phyloP scores from a whole-genome alignment of 2,888 invertebrate species.

The Bellardia pandia region DNA sequence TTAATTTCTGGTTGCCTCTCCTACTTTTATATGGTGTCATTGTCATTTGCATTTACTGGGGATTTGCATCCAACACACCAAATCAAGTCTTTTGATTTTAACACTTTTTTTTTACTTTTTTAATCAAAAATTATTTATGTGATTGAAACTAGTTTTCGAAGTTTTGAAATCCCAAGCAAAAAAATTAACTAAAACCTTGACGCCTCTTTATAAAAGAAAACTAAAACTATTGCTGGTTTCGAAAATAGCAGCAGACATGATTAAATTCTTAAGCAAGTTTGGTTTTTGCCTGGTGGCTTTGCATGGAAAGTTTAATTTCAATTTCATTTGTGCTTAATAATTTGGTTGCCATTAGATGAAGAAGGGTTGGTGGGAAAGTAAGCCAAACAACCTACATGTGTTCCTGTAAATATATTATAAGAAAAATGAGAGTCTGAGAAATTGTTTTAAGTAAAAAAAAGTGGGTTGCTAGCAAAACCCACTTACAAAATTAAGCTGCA shows the following conservation, averaged over 20 bases:
- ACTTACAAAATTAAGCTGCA: not conserved
- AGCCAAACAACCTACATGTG: not conserved
- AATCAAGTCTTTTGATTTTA: not conserved
- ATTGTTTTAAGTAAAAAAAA: not conserved
- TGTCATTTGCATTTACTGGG: slow-evolving; percentile 26
- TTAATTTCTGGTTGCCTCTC: slow-evolving; percentile 44
- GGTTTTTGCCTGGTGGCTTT: not conserved
- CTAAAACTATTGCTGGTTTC: slow-evolving; percentile 9
- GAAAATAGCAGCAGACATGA: not conserved
- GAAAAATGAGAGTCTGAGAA: slow-evolving; percentile 22
- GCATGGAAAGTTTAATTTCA: slow-evolving; percentile 47
- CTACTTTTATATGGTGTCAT: not conserved
- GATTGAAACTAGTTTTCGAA: slow-evolving; percentile 47
- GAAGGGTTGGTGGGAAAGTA: not conserved
- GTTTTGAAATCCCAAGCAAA: not conserved
- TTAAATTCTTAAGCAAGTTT: slow-evolving; percentile 6
- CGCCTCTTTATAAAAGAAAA: slow-evolving; percentile 42
- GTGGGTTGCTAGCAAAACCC: not conserved
- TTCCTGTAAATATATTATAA: not conserved
- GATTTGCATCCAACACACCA: not conserved
- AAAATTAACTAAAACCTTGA: slow-evolving; percentile 28
- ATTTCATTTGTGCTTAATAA: slow-evolving; percentile 43
- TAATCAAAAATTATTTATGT: slow-evolving; percentile 46
- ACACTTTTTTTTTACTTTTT: slow-evolving; percentile 24
- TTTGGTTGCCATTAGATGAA: not conserved